Conservation (phyloP, 2,113 vertebrate species). For the Glaucomys volans region DNA sequence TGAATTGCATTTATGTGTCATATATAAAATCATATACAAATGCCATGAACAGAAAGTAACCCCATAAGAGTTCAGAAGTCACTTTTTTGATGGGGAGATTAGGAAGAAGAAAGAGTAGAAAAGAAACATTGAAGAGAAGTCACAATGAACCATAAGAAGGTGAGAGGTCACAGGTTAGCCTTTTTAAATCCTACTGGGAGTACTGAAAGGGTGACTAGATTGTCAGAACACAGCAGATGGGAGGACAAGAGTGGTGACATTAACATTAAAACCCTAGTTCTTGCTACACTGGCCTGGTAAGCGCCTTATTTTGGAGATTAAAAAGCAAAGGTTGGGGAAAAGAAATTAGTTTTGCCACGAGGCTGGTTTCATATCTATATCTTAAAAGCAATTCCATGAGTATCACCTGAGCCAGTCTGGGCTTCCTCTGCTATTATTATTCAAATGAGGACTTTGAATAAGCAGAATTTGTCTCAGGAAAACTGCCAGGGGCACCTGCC, state of each 20-base stretch:
- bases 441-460: constrained; percentile 69
- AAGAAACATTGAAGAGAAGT: background rate
- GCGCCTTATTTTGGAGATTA: constrained; percentile 55
- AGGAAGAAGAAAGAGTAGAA: background rate
- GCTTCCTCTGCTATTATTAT: constrained; percentile 68
- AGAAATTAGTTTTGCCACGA: constrained; percentile 49
- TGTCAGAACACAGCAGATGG: background rate
- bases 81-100: background rate
- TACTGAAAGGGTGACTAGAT: background rate
- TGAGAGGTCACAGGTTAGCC: background rate
- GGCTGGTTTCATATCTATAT: constrained; percentile 60
- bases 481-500: constrained; percentile 29
- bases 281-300: background rate
- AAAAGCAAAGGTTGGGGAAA: constrained; percentile 43
- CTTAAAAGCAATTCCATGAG: constrained; percentile 59
- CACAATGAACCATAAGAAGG: background rate
- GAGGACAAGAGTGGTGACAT: background rate
- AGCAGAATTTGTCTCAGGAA: constrained; percentile 70
- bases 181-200: background rate
- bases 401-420: constrained; percentile 25
- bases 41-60: background rate
- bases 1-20: background rate
- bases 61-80: background rate
- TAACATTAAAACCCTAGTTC: background rate
- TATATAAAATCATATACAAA: background rate